Evolutionary conservation across 37 sponge, comb jelly and placozoan species (phyloP), one percentile per base, ranked within the genome.

Genomic region (Chondrosia reniformis): DNA sequence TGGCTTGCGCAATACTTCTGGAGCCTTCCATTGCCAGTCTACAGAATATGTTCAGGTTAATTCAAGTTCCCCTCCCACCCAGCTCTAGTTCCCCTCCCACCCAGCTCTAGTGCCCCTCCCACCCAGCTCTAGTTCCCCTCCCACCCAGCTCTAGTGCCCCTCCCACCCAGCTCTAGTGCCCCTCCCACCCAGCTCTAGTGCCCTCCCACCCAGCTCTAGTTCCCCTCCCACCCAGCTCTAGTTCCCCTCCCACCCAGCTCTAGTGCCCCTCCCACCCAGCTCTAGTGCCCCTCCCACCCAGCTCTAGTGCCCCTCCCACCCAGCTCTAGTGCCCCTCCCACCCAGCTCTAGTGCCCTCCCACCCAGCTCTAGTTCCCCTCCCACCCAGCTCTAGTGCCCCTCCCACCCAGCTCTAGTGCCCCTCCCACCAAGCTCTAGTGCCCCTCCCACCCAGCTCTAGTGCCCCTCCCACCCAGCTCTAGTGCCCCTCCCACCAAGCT

Each of bases 1-100:
- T 21, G 34, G 66, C 3, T 32, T 64, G 66, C 66, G 66, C 19
- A 64, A 36, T 13, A 64, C 19, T 36, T 64, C 66, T 64, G 66
- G 66, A 64, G 66, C 66, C 7, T 32, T 64, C 66, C 66, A 64
- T 32, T 33, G 33, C 66, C 28, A 30, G 36, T 64, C 66, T 64
- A 32, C 7, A 7, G 63, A 25, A 28, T 22, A 9, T 49, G 52
- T 19, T n/a, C n/a, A n/a, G n/a, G n/a, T n/a, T n/a, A n/a, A n/a
- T n/a, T n/a, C n/a, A n/a, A n/a, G n/a, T n/a, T n/a, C n/a, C 74
- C 25, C 74, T 15, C 74, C 13, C 74, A 33, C 74, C 13, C 74
- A 72, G 41, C 25, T 42, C 25, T 21, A 72, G 41, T 37, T 42
- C 25, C 74, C 25, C 74, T 37, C 43, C 25, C 40, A 72, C 74